These are phyloP conservation scores for Archilochus colubris DNA, from an alignment of 2,113 vertebrate species.

Conservation along the genomic window DNA sequence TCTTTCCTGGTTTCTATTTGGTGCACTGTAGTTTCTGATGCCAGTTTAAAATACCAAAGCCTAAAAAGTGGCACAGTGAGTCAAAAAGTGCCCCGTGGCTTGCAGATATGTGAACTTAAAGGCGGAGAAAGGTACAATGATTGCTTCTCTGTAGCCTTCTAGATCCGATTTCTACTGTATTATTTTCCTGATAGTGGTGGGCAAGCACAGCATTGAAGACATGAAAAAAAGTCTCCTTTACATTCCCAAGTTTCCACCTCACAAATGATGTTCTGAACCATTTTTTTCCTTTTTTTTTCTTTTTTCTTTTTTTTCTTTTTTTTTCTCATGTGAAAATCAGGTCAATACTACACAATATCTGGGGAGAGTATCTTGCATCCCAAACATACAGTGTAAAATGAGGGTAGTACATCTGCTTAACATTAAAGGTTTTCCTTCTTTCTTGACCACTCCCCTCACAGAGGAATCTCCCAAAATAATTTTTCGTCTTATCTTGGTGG, in stretches of 20 bases:
- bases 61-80: background rate
- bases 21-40: background rate
- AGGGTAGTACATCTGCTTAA: conserved; percentile 39
- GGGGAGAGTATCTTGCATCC: background rate
- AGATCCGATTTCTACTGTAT: background rate
- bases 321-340: background rate
- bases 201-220: background rate
- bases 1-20: background rate
- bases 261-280: background rate
- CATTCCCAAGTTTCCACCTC: background rate
- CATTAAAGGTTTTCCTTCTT: background rate
- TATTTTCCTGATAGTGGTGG: background rate
- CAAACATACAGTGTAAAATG: background rate
- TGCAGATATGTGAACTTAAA: background rate
- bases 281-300: background rate
- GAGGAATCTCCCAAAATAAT: background rate
- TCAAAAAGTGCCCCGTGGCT: background rate
- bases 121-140: background rate
- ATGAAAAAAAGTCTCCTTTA: background rate
- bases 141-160: background rate
- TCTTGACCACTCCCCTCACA: conserved; percentile 34
- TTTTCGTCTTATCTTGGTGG: background rate
- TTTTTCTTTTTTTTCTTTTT: background rate
- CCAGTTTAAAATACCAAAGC: background rate
- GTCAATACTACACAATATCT: background rate